These are phyloP conservation scores for Psephotus haematonotus DNA, from an alignment of 2,113 vertebrate genomes.

Conservation along the genomic window DNA sequence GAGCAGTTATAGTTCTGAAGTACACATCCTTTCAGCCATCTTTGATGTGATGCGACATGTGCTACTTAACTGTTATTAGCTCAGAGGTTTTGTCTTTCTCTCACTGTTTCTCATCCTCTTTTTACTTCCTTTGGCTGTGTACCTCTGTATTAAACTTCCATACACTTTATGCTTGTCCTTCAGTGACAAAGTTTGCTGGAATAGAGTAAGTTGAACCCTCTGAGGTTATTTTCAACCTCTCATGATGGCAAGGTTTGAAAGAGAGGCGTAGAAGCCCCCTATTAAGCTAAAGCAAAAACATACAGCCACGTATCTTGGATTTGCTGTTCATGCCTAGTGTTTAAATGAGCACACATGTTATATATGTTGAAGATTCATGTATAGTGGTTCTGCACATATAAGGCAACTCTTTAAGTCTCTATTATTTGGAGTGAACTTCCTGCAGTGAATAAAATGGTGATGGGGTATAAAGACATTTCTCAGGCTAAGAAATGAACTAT, in stretches of 20 bases:
- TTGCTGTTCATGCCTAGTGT: not conserved
- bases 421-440: fast-evolving
- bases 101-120: not conserved
- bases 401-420: not conserved
- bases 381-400: not conserved
- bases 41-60: not conserved
- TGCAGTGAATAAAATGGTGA: not conserved
- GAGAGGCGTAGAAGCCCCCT: not conserved
- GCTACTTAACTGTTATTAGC: not conserved
- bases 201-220: fast-evolving
- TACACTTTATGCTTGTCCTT: not conserved
- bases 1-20: not conserved
- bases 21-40: not conserved
- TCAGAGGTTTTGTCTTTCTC: not conserved
- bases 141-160: not conserved
- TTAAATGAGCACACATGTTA: not conserved
- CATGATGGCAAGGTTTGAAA: fast-evolving
- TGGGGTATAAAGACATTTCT: not conserved
- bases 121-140: not conserved
- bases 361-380: not conserved
- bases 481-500: not conserved
- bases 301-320: fast-evolving
- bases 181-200: not conserved
- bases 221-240: not conserved
- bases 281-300: not conserved